phyloP scores from a whole-genome alignment of 2,888 invertebrate genomes.

The Apamea epomidion region DNA sequence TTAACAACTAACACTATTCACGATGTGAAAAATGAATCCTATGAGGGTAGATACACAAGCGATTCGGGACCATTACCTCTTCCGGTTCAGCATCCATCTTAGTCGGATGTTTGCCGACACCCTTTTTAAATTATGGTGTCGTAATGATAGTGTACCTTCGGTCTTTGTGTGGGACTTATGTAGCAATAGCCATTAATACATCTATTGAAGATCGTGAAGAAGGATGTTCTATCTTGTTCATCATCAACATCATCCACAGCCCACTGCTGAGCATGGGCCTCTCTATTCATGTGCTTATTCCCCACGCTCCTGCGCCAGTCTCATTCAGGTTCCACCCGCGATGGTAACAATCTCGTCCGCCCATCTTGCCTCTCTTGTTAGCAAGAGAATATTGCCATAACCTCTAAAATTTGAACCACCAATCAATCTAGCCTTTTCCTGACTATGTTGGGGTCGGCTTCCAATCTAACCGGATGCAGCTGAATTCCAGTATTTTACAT shows the following conservation, averaged over 20 bases:
- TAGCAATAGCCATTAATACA: constrained; percentile 1
- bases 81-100: constrained; percentile 85
- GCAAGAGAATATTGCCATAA: background rate
- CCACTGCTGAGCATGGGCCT: too few relatives aligned
- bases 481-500: background rate
- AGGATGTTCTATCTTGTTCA: background rate
- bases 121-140: constrained; percentile 81
- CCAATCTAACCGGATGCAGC: background rate
- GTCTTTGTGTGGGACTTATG: constrained; percentile 27
- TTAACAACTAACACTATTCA: constrained; percentile 70
- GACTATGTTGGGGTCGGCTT: background rate
- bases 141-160: constrained; percentile 68
- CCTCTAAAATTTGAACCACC: background rate
- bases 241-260: too few relatives aligned
- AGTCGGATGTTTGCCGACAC: constrained; percentile 85
- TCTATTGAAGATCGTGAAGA: background rate
- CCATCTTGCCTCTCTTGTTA: background rate
- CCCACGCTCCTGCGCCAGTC: too few relatives aligned
- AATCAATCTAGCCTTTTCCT: background rate
- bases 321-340: too few relatives aligned
- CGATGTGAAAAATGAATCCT: constrained; percentile 85
- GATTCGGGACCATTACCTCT: constrained; percentile 85
- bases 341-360: too few relatives aligned
- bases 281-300: too few relatives aligned
- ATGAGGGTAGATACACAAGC: constrained; percentile 80